A percentile compares a stretch with the other conserved stretches of the same genome.
Evolutionary conservation across 2,888 invertebrate species (phyloP).

Genomic region (Lasiommata megera): DNA sequence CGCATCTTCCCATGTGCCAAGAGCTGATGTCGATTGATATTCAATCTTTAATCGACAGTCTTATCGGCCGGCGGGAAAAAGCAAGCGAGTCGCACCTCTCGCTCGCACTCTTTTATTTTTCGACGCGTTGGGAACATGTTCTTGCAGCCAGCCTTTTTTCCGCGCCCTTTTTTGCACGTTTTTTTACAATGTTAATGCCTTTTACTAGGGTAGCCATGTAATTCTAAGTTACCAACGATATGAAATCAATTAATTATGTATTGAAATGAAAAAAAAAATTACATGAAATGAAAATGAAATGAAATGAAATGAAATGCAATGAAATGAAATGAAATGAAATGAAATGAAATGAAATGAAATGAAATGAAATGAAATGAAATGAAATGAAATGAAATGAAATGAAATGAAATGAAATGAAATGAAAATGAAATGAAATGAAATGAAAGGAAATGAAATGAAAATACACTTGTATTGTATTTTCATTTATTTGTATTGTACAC

Average conservation of each 20-base stretch:
- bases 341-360: too few relatives aligned
- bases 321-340: too few relatives aligned
- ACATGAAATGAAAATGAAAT: too few relatives aligned
- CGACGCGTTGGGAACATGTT: slow-evolving; percentile 58
- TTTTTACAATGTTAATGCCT: slow-evolving; percentile 52
- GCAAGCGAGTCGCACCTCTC: slow-evolving; percentile 76
- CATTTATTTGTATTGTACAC: too few relatives aligned
- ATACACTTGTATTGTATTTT: too few relatives aligned
- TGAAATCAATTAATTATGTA: too few relatives aligned
- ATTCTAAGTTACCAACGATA: too few relatives aligned
- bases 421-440: not conserved
- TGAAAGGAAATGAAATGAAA: not conserved
- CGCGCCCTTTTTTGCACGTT: slow-evolving; percentile 43
- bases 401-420: too few relatives aligned
- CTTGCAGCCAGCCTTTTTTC: slow-evolving; percentile 47
- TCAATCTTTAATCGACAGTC: slow-evolving; percentile 59
- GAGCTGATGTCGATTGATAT: slow-evolving; percentile 59
- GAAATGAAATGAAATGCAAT: too few relatives aligned
- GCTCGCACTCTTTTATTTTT: slow-evolving; percentile 50
- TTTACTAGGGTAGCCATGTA: slow-evolving; percentile 15
- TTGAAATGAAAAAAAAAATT: too few relatives aligned
- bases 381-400: too few relatives aligned
- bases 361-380: too few relatives aligned
- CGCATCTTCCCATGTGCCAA: slow-evolving; percentile 31
- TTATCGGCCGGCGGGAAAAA: slow-evolving; percentile 69